Percentiles rank a stretch among this genome's conserved stretches.
Conservation (phyloP, 2,113 vertebrate species). For the Chloebia gouldiae region DNA sequence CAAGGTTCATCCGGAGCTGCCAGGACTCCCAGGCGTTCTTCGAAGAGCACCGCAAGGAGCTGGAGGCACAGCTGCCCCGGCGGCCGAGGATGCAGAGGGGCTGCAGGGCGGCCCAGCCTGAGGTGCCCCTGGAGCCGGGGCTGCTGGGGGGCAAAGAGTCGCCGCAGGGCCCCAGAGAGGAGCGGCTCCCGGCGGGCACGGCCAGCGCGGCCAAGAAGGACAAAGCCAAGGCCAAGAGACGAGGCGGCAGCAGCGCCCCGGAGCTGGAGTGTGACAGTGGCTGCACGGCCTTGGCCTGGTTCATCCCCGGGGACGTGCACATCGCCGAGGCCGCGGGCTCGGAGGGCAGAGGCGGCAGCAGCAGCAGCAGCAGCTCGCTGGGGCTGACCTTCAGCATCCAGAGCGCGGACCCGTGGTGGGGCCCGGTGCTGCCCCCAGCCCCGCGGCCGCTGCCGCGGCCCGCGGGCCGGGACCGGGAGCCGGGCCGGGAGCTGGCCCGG, state of each 20-base stretch:
- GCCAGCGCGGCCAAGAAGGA: too few species aligned
- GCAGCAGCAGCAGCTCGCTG: background rate
- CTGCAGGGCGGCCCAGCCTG: background rate
- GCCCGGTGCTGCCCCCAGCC: background rate
- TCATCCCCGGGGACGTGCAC: background rate
- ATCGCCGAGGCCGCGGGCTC: background rate
- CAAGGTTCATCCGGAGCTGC: background rate
- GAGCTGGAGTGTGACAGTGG: background rate
- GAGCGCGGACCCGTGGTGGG: background rate
- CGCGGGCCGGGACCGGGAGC: background rate
- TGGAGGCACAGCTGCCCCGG: background rate
- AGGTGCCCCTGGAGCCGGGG: background rate
- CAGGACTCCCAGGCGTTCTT: rapidly evolving
- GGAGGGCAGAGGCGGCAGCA: background rate
- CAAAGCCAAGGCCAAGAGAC: too few species aligned
- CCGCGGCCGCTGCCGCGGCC: background rate
- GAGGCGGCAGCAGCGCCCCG: background rate
- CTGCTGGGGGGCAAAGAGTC: background rate
- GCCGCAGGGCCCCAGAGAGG: rapidly evolving
- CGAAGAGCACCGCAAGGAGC: rapidly evolving
- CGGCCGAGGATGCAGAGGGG: background rate
- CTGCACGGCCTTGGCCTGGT: background rate
- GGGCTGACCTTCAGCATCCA: background rate
- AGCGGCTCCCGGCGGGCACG: rapidly evolving
- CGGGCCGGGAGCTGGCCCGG: background rate